Percentiles rank a stretch among this genome's conserved stretches.
Conservation (phyloP, 1,140 invertebrate species). For the Atta texana region DNA sequence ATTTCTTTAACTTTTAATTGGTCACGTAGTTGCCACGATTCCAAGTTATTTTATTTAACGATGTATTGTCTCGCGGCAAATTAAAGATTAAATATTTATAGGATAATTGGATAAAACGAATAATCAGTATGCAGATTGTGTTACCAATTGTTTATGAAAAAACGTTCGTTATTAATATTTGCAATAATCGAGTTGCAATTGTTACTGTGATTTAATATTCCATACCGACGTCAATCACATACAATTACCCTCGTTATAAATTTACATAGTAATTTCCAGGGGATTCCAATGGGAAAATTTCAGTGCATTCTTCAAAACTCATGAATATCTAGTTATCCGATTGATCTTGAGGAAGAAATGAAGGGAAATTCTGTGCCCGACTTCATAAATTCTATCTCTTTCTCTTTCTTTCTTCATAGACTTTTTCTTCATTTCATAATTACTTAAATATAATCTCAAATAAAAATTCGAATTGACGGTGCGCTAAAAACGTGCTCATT, state of each 20-base stretch:
- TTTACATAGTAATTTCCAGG: slow-evolving; percentile 23
- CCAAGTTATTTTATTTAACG: too few species aligned
- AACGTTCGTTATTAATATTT: not conserved
- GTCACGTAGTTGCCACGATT: too few species aligned
- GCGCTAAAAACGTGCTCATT: slow-evolving; percentile 16
- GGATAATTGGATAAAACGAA: not conserved
- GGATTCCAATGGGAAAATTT: slow-evolving; percentile 14
- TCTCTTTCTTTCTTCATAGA: not conserved
- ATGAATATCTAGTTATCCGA: slow-evolving; percentile 51
- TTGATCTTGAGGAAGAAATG: slow-evolving; percentile 14
- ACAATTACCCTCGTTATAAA: not conserved
- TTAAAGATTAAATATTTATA: too few species aligned
- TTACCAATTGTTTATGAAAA: slow-evolving; percentile 19
- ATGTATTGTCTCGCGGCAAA: too few species aligned
- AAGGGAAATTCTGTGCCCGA: not conserved
- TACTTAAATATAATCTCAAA: slow-evolving; percentile 27
- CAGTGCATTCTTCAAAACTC: slow-evolving; percentile 33
- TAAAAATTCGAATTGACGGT: not conserved
- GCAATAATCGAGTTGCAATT: not conserved
- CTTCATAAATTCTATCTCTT: slow-evolving; percentile 6
- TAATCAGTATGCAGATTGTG: not conserved
- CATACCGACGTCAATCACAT: not conserved
- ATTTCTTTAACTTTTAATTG: not conserved
- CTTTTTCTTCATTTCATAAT: slow-evolving; percentile 9
- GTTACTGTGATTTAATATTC: slow-evolving; percentile 9